Percentiles rank a stretch among this genome's conserved stretches.
Conservation (phyloP, 2,113 vertebrate species). For the Synchiropus splendidus region DNA sequence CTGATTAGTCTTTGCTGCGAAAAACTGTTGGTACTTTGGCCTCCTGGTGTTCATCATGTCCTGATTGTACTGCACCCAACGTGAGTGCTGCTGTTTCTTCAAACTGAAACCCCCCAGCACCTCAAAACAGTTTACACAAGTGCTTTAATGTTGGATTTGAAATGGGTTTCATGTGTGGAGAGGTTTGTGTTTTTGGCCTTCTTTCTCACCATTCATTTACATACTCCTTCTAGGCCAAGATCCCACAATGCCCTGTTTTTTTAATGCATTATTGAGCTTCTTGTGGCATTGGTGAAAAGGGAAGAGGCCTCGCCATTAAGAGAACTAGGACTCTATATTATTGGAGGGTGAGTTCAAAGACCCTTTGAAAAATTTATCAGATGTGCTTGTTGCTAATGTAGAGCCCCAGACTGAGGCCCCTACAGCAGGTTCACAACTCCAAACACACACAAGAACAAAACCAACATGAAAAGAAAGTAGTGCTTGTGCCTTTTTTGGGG, state of each 20-base stretch:
- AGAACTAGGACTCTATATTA: conserved; percentile 32
- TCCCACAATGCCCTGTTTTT: conserved; percentile 28
- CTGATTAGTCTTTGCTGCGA: conserved; percentile 35
- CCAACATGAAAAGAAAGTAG: too few relatives aligned
- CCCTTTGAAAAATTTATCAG: conserved; percentile 51
- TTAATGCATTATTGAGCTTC: conserved; percentile 46
- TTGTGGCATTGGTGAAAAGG: conserved; percentile 14
- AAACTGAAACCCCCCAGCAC: background rate
- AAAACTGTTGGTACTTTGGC: conserved; percentile 6
- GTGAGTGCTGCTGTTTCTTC: background rate
- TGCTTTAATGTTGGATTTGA: background rate
- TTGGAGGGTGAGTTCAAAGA: conserved; percentile 44
- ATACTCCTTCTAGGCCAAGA: conserved; percentile 24
- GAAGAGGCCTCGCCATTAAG: conserved; percentile 18
- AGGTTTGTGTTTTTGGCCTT: conserved; percentile 13
- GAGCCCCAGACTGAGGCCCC: conserved; percentile 17
- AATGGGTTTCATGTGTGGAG: conserved; percentile 15
- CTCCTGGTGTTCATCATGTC: conserved; percentile 2
- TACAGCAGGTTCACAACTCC: conserved; percentile 15
- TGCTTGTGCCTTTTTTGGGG: too few relatives aligned
- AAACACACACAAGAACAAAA: conserved; percentile 3
- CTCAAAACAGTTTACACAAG: background rate
- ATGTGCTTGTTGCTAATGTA: conserved; percentile 25
- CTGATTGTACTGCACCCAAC: conserved; percentile 8
- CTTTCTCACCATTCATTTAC: conserved; percentile 19